Base-by-base conservation (phyloP, 2,797 vertebrate genomes). In the Danio tinwini region DNA sequence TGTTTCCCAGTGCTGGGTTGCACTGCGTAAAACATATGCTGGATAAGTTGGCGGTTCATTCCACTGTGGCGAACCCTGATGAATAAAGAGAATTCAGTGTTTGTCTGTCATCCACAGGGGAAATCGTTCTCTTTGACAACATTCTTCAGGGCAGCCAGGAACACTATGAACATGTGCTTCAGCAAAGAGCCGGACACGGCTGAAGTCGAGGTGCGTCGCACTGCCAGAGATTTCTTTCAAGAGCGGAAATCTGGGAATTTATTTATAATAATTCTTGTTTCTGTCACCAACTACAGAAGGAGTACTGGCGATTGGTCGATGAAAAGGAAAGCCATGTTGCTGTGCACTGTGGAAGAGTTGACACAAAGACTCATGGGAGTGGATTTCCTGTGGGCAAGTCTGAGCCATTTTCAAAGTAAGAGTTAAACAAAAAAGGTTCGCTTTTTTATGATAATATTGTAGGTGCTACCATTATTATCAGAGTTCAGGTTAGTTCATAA, bases 91-190 rank as follows among this genome's bases (percentile, higher is more conserved):
- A n/a, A n/a, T n/a, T 29, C 21, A 62, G 13, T 49, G 39, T n/a
- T 21, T 65, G 16, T 16, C 10, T 63, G 50, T 73, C 4, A 7
- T 76, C 74, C 63, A 74, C 94, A 99, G 98, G 98, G 98, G 92
- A 97, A 97, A 92, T 99, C 98, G 16, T 97, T 99, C 92, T 99
- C 98, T 85, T 91, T 99, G 92, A 99, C 97, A 72, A 98, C 97
- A 83, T 99, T 99, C 93, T 99, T 97, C 92, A 95, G 98, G 93
- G 99, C 98, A 90, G 98, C 98, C 83, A 96, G 98, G 87, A 99
- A 99, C 89, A 97, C 97, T 91, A 97, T 99, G 97, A 98, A 96
- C 86, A 99, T 99, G 97, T 99, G 98, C 92, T 99, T 99, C 92
- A 97, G 92, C 62, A 99, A 96, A 92, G 98, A 99, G 88, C 98